Base-by-base conservation (phyloP, 2,888 invertebrate genomes). In the Stenodema calcarata region DNA sequence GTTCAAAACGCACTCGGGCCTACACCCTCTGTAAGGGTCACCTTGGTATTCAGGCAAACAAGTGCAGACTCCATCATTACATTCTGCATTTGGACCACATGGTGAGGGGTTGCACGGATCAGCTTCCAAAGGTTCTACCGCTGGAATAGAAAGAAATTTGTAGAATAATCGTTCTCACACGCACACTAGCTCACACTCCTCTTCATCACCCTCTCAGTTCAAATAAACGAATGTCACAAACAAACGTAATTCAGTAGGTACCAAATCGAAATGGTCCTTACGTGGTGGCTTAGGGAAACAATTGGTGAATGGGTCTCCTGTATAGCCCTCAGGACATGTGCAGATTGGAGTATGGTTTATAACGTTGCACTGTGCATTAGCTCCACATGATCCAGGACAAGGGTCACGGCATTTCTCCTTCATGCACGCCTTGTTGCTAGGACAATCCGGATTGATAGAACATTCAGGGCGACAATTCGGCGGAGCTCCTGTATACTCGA, bases 401-500 rank as follows among this genome's bases (percentile, higher is more conserved):
- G 97, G 97, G 91, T 97, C 95, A 89, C 93, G 92, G 90, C 96
- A 96, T 92, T 95, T 95, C 90, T 94, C 94, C 91, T 95, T 94
- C 14, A 94, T 93, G 90, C 96, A 96, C 3, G 96, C 95, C 89
- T 93, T 91, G 90, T 95, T 93, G 80, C 94, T 94, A 14, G 95
- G 93, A 91, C 97, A 97, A 90, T 97, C 97, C 0, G 96, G 95
- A 90, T 95, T 97, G 1, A 96, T 92, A 42, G 96, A 95, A 91
- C 97, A 97, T 92, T 97, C 97, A 0, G 97, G 97, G 88, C 96
- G 93, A 90, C 97, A 91, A 44, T 91, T 95, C 91, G 96, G 95
- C 6, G 97, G 96, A 91, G 96, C 96, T 85, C 97, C 97, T 90
- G 94, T 94, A 90, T 96, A 96, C 89, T 95, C 95, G 90, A 94